Evolutionary conservation across 2,797 vertebrate species (phyloP), one percentile per base, ranked within the genome.

Genomic region (Phoxinus dragarum): DNA sequence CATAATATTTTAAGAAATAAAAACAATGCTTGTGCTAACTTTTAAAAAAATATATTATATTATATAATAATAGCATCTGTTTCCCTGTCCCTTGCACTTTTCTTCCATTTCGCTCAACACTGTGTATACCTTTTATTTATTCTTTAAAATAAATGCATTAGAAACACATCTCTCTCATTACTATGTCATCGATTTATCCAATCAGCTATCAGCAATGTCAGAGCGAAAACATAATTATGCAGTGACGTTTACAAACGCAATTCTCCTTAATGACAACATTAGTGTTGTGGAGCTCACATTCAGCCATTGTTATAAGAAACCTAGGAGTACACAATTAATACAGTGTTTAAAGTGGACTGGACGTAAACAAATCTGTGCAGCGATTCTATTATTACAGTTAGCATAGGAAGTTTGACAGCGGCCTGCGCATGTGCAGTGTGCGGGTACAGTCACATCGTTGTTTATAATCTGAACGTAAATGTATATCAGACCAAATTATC

Each of bases 391-490:
- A 42, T 54, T 14, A 69, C 38, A 75, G 69, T 23, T 44, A 85
- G 59, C 54, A 52, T 66, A 79, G 80, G 81, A 87, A 88, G 90
- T 87, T 90, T 89, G 85, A 59, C 80, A 80, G 81, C 80, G 66
- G 80, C 85, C 31, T 91, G 93, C 95, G 94, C 95, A 23, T 93
- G 95, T 86, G 94, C 91, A 84, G 27, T 52, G 90, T 89, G 89
- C 90, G 92, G 86, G 87, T 86, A 88, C 86, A 3, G 66, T 76
- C 31, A 88, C 88, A 88, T 75, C 89, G 88, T 87, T 69, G 84
- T 86, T 88, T 86, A 90, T 88, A 90, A 86, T 75, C 89, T 89
- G 91, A 92, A 73, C 85, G 74, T 76, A 84, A 40, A 76, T 7
- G 66, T 74, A 82, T 74, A 79, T 78, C 34, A 84, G 17, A 44